Base-by-base conservation (phyloP, 2,113 vertebrate species). In the human region DNA sequence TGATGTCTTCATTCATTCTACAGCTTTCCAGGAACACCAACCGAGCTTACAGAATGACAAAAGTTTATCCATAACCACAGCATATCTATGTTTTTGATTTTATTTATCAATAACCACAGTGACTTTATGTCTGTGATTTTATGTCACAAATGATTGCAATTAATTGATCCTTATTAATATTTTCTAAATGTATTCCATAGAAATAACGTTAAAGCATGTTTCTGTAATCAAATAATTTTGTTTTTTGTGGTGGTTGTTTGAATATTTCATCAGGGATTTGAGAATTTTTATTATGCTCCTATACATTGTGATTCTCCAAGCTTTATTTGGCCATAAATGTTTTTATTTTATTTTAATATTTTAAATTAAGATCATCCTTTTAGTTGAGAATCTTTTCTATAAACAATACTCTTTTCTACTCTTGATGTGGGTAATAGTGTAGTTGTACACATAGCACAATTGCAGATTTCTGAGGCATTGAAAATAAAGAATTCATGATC, bases 401-500 rank as follows among this genome's bases (percentile, higher is more conserved):
- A 68, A 38, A 45, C 50, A 38, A 52, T 57, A 35, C 38, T 48
- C 30, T 79, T 35, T 55, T 52, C 18, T 82, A 16, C 23, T 82
- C 81, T 59, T 22, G 27, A 45, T 64, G 27, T 85, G 57, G 18
- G 30, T 16, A 76, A 30, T 30, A 45, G 18, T 32, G 2, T 40
- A 7, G 3, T 50, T 90, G 30, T 52, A 61, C 50, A 90, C 13
- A 27, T 13, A 73, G 20, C 30, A 68, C 30, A 84, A 16, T 5
- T 50, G 27, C 5, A 43, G 52, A 73, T 75, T 72, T 87, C 55
- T 32, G 18, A 96, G 55, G 23, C 40, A 22, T 35, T 76, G 17
- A 32, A 81, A 88, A 81, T 81, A 90, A 96, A 78, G 20, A 95
- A 94, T 73, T 68, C 45, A 66, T 79, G 25, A 81, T 73, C 27